Evolutionary conservation across 2,113 vertebrate species (phyloP), one percentile per base, ranked within the genome.

Genomic region (Ploceus nigricollis): DNA sequence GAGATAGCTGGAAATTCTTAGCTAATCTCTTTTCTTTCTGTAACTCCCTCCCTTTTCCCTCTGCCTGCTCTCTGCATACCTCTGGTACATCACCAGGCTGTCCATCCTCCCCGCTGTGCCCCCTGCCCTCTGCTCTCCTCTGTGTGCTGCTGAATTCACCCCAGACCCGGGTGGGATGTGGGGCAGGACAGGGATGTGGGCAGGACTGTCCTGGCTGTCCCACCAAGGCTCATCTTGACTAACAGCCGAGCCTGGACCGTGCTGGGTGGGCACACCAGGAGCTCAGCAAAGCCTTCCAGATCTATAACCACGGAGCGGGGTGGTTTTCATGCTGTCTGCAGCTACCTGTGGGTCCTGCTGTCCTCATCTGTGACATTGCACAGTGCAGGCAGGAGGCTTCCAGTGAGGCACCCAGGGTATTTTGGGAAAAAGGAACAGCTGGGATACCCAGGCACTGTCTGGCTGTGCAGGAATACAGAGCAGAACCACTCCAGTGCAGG

Each of bases 191-290:
- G 24, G 27, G 82, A 69, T 44, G 37, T 4, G 11, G 61, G 39
- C 35, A 47, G 40, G 66, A 31, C 9, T 2, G 6, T 44, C 61
- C 60, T 42, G 61, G 42, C 44, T 73, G 6, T 65, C 24, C 9
- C 3, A 1, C 50, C 87, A 7, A 39, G 88, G 51, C 48, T 96
- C 8, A 14, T 24, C 11, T 65, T 42, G 63, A 20, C 25, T 14
- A 1, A 2, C 1, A 8, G 58, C 47, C 0, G 1, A 47, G 56
- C 73, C 51, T 16, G 56, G 69, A 50, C n/a, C 1, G 0, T 11
- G 56, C 50, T 1, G 8, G n/a, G 9, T 44, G 47, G 21, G 68
- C 18, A 0, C 10, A 2, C 47, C 90, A 33, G 81, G 37, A 90
- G 85, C 71, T 72, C 79, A 51, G 63, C 75, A 73, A 37, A 93